These are phyloP conservation scores for Crax fasciolata DNA, from an alignment of 2,797 vertebrate genomes.

Conservation along the genomic window DNA sequence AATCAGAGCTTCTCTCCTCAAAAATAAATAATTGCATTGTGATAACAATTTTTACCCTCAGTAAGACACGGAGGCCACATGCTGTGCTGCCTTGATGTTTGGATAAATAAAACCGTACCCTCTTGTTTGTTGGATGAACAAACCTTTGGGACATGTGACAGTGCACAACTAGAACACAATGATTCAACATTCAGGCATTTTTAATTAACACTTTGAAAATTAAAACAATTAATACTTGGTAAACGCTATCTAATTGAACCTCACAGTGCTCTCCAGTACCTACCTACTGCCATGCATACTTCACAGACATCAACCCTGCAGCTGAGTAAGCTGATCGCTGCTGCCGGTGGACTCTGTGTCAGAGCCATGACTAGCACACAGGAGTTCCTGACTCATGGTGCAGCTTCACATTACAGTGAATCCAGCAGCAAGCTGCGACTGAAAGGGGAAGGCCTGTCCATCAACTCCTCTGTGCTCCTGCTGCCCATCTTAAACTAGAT, in stretches of 20 bases:
- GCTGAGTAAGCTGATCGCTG: background rate
- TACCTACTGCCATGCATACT: background rate
- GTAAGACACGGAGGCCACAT: background rate
- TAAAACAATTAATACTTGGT: conserved; percentile 20
- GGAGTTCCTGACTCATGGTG: background rate
- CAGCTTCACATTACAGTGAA: background rate
- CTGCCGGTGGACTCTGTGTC: background rate
- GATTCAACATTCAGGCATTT: background rate
- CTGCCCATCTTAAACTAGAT: background rate
- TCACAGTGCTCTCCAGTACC: background rate
- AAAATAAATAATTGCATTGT: background rate
- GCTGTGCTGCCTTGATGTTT: conserved; percentile 10
- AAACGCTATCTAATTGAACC: conserved; percentile 41
- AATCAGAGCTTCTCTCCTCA: conserved; percentile 26
- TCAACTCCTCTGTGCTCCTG: background rate
- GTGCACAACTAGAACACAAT: background rate
- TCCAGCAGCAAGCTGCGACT: background rate
- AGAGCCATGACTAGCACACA: background rate
- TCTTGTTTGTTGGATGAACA: background rate
- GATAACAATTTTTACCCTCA: background rate
- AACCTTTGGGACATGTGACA: background rate
- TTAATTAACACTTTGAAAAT: background rate
- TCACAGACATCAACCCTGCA: background rate
- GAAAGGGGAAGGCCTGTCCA: background rate
- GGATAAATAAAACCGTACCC: background rate